Percentiles rank a stretch among this genome's conserved stretches.
Evolutionary conservation across 2,113 vertebrate species (phyloP).

Genomic region (Mormyrus lacerda): DNA sequence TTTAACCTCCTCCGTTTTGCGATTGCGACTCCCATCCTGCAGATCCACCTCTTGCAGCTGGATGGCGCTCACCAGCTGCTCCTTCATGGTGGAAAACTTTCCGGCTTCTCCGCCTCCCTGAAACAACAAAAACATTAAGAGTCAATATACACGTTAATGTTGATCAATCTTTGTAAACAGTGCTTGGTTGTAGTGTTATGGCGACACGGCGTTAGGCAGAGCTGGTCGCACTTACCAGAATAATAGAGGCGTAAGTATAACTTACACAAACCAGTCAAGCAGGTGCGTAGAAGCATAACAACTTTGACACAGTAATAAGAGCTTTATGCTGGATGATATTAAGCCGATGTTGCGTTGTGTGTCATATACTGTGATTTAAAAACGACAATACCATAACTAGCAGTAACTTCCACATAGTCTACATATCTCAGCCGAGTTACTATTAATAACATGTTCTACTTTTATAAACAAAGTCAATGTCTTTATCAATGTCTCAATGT

Average conservation of each 20-base stretch:
- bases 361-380: not conserved
- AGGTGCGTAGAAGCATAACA: not conserved
- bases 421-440: not conserved
- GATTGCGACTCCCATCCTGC: conserved; percentile 25
- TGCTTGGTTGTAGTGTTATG: not conserved
- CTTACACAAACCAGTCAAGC: not conserved
- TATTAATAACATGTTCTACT: not conserved
- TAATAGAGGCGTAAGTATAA: not conserved
- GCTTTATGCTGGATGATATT: not conserved
- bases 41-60: conserved; percentile 56
- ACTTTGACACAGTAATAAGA: not conserved
- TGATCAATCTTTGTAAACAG: not conserved
- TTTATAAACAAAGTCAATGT: not conserved
- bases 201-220: not conserved
- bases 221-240: not conserved
- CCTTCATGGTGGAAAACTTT: conserved; percentile 38
- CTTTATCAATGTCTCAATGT: not conserved
- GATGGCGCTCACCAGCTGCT: conserved; percentile 58
- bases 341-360: not conserved
- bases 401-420: not conserved
- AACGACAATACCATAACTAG: not conserved
- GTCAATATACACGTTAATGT: too few species aligned
- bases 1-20: not conserved
- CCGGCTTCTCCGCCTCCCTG: not conserved
- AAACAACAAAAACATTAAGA: not conserved